These are phyloP conservation scores for Cryptosula pallasiana DNA, from an alignment of 2,888 invertebrate genomes.

Conservation along the genomic window DNA sequence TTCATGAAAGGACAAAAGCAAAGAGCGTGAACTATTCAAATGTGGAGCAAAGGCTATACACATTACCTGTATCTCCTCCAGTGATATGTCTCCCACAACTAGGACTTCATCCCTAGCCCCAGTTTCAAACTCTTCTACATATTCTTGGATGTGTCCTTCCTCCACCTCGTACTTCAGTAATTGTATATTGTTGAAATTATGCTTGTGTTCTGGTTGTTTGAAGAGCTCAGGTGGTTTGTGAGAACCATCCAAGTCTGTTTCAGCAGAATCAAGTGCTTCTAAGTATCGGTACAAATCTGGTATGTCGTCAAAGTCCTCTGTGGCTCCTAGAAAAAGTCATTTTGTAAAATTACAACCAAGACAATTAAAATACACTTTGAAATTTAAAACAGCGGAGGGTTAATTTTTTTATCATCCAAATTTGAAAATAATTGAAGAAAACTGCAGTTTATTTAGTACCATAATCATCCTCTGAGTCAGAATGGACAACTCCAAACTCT, in stretches of 20 bases:
- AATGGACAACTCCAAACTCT: not conserved
- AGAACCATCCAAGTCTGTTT: slow-evolving; percentile 6
- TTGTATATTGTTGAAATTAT: slow-evolving; percentile 11
- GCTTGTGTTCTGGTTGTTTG: slow-evolving; percentile 18
- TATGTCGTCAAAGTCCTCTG: not conserved
- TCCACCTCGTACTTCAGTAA: slow-evolving; percentile 10
- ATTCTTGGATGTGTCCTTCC: slow-evolving; percentile 26
- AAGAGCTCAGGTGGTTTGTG: slow-evolving; percentile 6
- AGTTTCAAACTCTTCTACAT: slow-evolving; percentile 42
- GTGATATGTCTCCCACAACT: slow-evolving; percentile 43
- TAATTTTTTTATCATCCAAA: too few relatives aligned
- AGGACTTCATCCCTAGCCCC: slow-evolving; percentile 44
- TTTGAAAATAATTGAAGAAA: too few relatives aligned
- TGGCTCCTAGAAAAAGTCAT: not conserved
- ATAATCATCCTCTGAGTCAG: slow-evolving; percentile 9
- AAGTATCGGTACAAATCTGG: slow-evolving; percentile 20
- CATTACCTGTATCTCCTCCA: slow-evolving; percentile 42
- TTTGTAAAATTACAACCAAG: too few relatives aligned
- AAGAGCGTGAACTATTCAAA: too few relatives aligned
- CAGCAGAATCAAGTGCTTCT: not conserved
- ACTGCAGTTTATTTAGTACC: too few relatives aligned
- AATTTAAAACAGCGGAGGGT: too few relatives aligned
- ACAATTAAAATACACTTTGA: too few relatives aligned
- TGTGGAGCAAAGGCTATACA: not conserved
- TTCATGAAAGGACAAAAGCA: too few relatives aligned